Evolutionary conservation across 2,888 invertebrate genomes (phyloP).

Genomic region (Sarcophaga rosellei): DNA sequence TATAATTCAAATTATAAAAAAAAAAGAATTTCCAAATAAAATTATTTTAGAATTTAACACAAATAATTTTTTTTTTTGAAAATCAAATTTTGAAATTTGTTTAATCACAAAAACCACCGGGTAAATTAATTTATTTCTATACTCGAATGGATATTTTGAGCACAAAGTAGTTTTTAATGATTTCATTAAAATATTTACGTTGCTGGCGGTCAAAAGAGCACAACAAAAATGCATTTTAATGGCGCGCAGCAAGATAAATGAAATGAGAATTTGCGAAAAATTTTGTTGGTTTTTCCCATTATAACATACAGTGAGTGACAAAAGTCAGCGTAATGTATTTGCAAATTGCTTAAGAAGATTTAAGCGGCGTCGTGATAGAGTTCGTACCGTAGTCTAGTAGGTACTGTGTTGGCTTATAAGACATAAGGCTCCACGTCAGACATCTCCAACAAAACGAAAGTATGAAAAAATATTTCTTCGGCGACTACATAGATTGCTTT

Average conservation of each 20-base stretch:
- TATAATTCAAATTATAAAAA: conserved; percentile 2
- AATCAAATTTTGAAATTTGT: conserved; percentile 44
- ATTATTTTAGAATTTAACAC: conserved; percentile 43
- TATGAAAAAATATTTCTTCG: too few relatives aligned
- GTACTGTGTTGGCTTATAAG: too few relatives aligned
- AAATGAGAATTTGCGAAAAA: conserved; percentile 10
- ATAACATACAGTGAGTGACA: not conserved
- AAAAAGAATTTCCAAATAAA: conserved; percentile 23
- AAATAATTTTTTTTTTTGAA: conserved; percentile 33
- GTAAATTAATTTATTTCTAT: conserved; percentile 55
- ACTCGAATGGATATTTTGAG: conserved; percentile 26
- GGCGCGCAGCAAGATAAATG: conserved; percentile 24
- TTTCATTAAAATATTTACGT: conserved; percentile 37
- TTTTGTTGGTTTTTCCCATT: not conserved
- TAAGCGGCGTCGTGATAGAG: too few relatives aligned
- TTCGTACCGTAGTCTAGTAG: too few relatives aligned
- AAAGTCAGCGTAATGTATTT: not conserved
- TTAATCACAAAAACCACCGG: conserved; percentile 48
- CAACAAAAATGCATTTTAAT: not conserved
- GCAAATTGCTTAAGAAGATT: too few relatives aligned
- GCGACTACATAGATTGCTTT: too few relatives aligned
- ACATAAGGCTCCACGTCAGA: too few relatives aligned
- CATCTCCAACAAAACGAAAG: too few relatives aligned
- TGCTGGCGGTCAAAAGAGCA: too few relatives aligned
- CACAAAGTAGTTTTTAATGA: conserved; percentile 61